Evolutionary conservation across 1,140 invertebrate genomes (phyloP).

Genomic region (Stenopsyche tienmushanensis): DNA sequence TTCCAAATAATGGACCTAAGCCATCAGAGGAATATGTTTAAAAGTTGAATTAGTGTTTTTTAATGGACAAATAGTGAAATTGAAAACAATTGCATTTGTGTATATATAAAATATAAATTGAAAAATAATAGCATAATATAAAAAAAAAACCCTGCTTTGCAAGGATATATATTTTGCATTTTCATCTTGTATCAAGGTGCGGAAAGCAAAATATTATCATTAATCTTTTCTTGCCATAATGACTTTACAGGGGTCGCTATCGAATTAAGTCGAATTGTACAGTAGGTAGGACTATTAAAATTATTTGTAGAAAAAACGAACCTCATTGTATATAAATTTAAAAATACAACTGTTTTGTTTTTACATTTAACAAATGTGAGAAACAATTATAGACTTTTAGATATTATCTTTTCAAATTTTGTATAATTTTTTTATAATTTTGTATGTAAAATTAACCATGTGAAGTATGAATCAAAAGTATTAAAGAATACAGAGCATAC

Average conservation of each 20-base stretch:
- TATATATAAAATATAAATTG: slow-evolving; percentile 33
- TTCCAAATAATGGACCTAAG: slow-evolving; percentile 69
- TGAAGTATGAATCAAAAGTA: slow-evolving; percentile 5
- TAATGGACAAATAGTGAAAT: slow-evolving; percentile 41
- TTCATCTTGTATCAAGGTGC: slow-evolving; percentile 58
- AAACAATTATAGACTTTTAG: background rate
- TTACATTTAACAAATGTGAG: background rate
- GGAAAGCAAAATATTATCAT: slow-evolving; percentile 39
- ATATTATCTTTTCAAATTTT: slow-evolving; percentile 4
- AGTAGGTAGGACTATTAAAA: slow-evolving; percentile 39
- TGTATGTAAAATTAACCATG: slow-evolving; percentile 24
- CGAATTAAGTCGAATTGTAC: slow-evolving; percentile 27
- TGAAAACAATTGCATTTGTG: slow-evolving; percentile 29
- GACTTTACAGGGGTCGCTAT: slow-evolving; percentile 23
- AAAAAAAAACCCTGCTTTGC: slow-evolving; percentile 11
- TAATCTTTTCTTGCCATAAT: slow-evolving; percentile 55
- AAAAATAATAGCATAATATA: slow-evolving; percentile 1
- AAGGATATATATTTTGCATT: slow-evolving; percentile 43
- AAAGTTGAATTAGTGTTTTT: slow-evolving; percentile 36
- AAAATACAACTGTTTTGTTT: background rate
- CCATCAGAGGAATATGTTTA: slow-evolving; percentile 80
- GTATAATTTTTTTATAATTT: background rate
- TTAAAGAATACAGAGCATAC: background rate
- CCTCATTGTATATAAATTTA: slow-evolving; percentile 48
- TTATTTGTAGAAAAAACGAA: slow-evolving; percentile 39